A percentile compares a stretch with the other conserved stretches of the same genome.
These are phyloP conservation scores for Drosophila formosana DNA, from an alignment of 2,888 invertebrate genomes.

Conservation along the genomic window DNA sequence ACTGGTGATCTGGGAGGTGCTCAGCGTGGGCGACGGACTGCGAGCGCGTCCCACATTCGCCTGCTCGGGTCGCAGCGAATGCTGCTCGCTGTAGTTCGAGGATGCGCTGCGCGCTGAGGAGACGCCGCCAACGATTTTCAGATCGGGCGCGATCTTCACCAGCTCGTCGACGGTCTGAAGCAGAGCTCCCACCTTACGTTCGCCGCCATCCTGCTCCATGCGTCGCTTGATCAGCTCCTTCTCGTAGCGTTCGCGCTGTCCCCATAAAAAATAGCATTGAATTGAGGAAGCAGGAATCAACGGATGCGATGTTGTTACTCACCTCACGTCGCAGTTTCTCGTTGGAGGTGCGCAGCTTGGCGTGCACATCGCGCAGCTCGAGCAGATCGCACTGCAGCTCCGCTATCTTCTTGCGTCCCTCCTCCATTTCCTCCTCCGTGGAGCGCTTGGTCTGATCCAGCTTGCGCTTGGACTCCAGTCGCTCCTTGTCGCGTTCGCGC, in stretches of 20 bases:
- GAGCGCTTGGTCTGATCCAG: conserved; percentile 93
- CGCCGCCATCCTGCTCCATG: conserved; percentile 89
- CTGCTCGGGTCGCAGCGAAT: conserved; percentile 81
- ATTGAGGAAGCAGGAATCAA: not conserved
- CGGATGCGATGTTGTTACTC: not conserved
- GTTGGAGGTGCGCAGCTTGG: conserved; percentile 95
- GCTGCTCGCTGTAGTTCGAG: conserved; percentile 55
- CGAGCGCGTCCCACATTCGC: conserved; percentile 72
- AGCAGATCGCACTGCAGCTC: conserved; percentile 95
- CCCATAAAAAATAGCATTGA: not conserved
- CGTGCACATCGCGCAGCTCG: conserved; percentile 95
- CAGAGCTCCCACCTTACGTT: conserved; percentile 90
- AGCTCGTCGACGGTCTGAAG: conserved; percentile 93
- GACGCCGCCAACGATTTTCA: conserved; percentile 85
- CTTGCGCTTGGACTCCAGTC: conserved; percentile 93
- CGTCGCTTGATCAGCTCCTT: conserved; percentile 90
- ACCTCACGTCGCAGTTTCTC: conserved; percentile 93
- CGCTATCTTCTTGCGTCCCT: conserved; percentile 92
- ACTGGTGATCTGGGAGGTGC: conserved; percentile 80
- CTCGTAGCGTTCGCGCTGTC: conserved; percentile 91
- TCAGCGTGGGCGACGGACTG: conserved; percentile 83
- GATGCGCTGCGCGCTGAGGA: conserved; percentile 59
- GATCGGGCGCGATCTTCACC: conserved; percentile 91
- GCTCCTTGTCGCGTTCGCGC: conserved; percentile 95
- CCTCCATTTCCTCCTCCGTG: conserved; percentile 95